Evolutionary conservation across 2,113 vertebrate genomes (phyloP), one percentile per base, ranked within the genome.

Genomic region (Daubentonia madagascariensis): DNA sequence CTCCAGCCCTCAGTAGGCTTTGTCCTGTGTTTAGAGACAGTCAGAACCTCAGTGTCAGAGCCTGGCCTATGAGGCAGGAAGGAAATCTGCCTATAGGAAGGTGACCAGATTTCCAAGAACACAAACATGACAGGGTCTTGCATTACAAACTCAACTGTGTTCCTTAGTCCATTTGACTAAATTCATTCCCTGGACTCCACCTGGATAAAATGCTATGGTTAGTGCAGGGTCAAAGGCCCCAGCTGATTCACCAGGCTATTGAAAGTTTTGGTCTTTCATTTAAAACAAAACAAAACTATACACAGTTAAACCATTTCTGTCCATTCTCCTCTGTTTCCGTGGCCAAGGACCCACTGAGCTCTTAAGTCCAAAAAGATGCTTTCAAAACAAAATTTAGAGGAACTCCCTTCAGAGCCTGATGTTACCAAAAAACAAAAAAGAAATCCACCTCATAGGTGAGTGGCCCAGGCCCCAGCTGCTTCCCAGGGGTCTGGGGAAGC

Each of bases 251-350:
- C 50, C 18, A 50, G 59, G 68, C 59, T 89, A 43, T 0, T 85
- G 76, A n/a, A 89, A 89, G 75, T 92, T 87, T 85, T 93, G 86
- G 76, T 91, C 73, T 96, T 72, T 79, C 40, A 89, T 84, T 97
- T 93, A 59, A 92, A 92, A 95, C 45, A 89, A 90, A 95, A 90
- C 48, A n/a, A 94, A 57, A 85, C 43, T 43, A 85, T 57, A 83
- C 37, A 25, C 40, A 65, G 54, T 73, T 28, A 78, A 96, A 52
- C 32, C 8, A 28, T 32, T 70, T 93, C 57, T 89, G 57, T 45
- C 35, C 45, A 32, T 67, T 65, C 23, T 59, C 30, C 83, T 76
- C 32, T 70, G 57, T 85, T 95, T 87, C 72, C 87, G 83, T 2
- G 32, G 78, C 65, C 68, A 90, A 85, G 73, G 14, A 79, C 20